A percentile compares a stretch with the other conserved stretches of the same genome.
Evolutionary conservation across 2,888 invertebrate genomes (phyloP).

Genomic region (Pimpla rufipes): DNA sequence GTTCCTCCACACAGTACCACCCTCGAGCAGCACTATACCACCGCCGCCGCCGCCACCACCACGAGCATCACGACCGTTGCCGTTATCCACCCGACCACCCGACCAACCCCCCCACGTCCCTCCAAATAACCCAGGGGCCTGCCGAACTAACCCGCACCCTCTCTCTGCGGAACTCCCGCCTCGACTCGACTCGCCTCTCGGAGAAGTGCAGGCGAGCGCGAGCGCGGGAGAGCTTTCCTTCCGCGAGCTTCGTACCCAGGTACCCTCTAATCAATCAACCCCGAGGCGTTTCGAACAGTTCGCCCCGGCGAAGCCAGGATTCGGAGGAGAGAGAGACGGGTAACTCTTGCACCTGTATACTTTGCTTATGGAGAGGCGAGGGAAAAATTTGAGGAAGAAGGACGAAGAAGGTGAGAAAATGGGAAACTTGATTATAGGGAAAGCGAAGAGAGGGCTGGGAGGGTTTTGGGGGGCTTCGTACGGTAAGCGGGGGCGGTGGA

Average conservation of each 20-base stretch:
- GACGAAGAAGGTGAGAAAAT: neutral
- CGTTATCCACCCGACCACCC: conserved; percentile 65
- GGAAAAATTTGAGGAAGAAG: neutral
- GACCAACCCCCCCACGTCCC: conserved; percentile 63
- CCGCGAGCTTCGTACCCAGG: conserved; percentile 72
- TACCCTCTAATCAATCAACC: conserved; percentile 85
- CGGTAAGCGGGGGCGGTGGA: too few species aligned
- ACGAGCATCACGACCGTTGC: conserved; percentile 41
- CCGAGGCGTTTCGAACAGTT: conserved; percentile 81
- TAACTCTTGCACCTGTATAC: conserved; percentile 9
- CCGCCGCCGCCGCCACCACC: conserved; percentile 38
- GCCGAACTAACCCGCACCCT: conserved; percentile 82
- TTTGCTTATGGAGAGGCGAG: neutral
- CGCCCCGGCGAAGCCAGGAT: conserved; percentile 38
- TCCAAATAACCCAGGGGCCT: conserved; percentile 83
- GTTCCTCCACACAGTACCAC: conserved; percentile 33
- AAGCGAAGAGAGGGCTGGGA: too few species aligned
- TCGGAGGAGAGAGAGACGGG: conserved; percentile 2
- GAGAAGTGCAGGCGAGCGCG: conserved; percentile 44
- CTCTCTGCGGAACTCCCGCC: conserved; percentile 75
- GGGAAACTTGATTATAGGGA: too few species aligned
- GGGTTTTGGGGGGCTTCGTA: too few species aligned
- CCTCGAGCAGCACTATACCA: conserved; percentile 24
- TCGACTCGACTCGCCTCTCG: conserved; percentile 56
- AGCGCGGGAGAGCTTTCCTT: conserved; percentile 73